Conservation (phyloP, 2,888 invertebrate species). For the Drosophila tanythrix region DNA sequence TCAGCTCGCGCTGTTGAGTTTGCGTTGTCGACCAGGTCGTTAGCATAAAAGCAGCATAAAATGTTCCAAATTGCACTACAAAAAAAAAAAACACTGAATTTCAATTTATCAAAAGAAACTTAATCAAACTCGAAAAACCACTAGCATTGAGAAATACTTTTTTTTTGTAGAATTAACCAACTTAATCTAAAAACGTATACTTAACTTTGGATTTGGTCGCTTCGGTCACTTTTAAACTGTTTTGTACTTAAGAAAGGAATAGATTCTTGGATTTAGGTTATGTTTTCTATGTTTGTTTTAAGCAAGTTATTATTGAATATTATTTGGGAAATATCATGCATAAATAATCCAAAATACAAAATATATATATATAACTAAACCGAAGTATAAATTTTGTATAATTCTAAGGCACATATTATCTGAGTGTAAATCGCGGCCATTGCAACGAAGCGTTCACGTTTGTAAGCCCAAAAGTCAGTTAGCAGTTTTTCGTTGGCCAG, state of each 20-base stretch:
- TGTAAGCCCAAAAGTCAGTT: constrained; percentile 34
- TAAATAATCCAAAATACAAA: neutral
- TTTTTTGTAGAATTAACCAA: neutral
- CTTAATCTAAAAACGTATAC: neutral
- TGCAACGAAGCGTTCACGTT: constrained; percentile 4
- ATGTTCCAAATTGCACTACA: constrained; percentile 37
- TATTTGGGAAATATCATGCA: neutral
- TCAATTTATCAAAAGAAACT: neutral
- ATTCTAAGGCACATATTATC: neutral
- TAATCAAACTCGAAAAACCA: neutral
- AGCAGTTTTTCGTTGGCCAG: constrained; percentile 32
- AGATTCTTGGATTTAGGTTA: neutral
- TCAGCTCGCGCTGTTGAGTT: constrained; percentile 27
- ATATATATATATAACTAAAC: neutral
- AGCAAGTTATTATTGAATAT: neutral
- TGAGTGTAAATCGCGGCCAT: neutral
- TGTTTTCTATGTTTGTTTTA: neutral
- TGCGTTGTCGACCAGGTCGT: constrained; percentile 6
- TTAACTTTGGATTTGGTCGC: neutral
- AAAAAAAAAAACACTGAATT: neutral
- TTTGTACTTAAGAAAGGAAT: neutral
- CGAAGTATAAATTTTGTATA: neutral
- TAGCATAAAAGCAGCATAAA: constrained; percentile 40
- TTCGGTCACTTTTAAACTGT: no score
- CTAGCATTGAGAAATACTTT: neutral